Conservation (phyloP, 2,797 vertebrate species). For the Heterohyrax brucei region DNA sequence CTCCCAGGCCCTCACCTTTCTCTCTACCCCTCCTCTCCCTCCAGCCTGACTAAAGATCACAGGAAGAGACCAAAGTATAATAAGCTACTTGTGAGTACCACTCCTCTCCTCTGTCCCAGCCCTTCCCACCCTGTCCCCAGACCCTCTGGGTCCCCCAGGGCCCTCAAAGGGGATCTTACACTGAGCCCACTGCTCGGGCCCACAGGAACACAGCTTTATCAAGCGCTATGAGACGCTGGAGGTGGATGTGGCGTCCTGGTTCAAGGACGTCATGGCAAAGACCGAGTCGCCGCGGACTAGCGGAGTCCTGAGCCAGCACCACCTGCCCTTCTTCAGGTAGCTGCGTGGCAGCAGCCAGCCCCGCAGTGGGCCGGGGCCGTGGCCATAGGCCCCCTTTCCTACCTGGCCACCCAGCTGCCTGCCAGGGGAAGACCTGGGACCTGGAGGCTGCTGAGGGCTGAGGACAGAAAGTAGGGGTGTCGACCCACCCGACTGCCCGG, state of each 20-base stretch:
- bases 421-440: slow-evolving; percentile 78
- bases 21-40: not conserved
- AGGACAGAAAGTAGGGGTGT: slow-evolving; percentile 79
- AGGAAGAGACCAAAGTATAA: slow-evolving; percentile 99
- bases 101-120: not conserved
- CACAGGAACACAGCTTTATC: slow-evolving; percentile 96
- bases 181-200: not conserved
- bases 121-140: rapidly evolving
- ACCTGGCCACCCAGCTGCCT: slow-evolving; percentile 77
- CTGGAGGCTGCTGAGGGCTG: slow-evolving; percentile 74
- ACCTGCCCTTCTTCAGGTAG: slow-evolving; percentile 99
- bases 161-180: not conserved
- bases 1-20: not conserved
- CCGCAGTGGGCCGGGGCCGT: slow-evolving; percentile 66
- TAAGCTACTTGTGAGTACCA: slow-evolving; percentile 95
- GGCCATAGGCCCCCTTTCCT: slow-evolving; percentile 73
- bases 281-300: slow-evolving; percentile 98
- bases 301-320: slow-evolving; percentile 95
- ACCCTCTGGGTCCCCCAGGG: rapidly evolving
- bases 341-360: slow-evolving; percentile 83
- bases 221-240: slow-evolving; percentile 96
- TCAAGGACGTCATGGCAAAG: slow-evolving; percentile 97
- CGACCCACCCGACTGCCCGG: slow-evolving; percentile 68
- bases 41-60: slow-evolving; percentile 99
- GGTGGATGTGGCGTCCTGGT: slow-evolving; percentile 98